A percentile compares a stretch with the other conserved stretches of the same genome.
Evolutionary conservation across 2,888 invertebrate genomes (phyloP).

Genomic region (Torymus tubicola): DNA sequence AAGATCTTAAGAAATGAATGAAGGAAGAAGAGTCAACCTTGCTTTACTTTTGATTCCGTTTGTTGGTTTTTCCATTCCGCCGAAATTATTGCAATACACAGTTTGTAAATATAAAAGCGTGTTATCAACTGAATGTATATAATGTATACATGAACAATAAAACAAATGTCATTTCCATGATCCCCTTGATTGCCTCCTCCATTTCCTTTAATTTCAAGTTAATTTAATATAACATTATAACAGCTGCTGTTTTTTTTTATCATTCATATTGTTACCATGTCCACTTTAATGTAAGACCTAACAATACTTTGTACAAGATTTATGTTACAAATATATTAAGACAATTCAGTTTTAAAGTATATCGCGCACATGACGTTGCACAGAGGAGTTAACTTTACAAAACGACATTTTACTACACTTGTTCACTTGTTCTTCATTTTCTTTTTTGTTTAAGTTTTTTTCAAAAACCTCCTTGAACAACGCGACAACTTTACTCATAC

Average conservation of each 20-base stretch:
- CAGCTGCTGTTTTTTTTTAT: conserved; percentile 50
- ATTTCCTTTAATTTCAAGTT: conserved; percentile 33
- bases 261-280: conserved; percentile 66
- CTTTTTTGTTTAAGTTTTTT: conserved; percentile 37
- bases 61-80: background rate
- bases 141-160: conserved; percentile 16
- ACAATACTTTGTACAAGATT: conserved; percentile 75
- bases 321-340: conserved; percentile 75
- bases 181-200: conserved; percentile 13
- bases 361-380: conserved; percentile 49
- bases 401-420: conserved; percentile 48
- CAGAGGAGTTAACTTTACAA: conserved; percentile 51
- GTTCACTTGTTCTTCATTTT: conserved; percentile 47
- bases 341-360: conserved; percentile 65
- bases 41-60: conserved; percentile 16
- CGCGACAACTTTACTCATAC: conserved; percentile 59
- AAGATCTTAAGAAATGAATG: conserved; percentile 28
- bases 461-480: conserved; percentile 58
- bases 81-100: conserved; percentile 12
- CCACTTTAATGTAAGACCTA: conserved; percentile 70
- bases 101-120: conserved; percentile 2
- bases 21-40: conserved; percentile 19
- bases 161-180: conserved; percentile 28
- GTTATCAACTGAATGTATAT: conserved; percentile 18
- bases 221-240: conserved; percentile 51